phyloP scores from a whole-genome alignment of 2,888 invertebrate species.

The Sepioteuthis lessoniana region DNA sequence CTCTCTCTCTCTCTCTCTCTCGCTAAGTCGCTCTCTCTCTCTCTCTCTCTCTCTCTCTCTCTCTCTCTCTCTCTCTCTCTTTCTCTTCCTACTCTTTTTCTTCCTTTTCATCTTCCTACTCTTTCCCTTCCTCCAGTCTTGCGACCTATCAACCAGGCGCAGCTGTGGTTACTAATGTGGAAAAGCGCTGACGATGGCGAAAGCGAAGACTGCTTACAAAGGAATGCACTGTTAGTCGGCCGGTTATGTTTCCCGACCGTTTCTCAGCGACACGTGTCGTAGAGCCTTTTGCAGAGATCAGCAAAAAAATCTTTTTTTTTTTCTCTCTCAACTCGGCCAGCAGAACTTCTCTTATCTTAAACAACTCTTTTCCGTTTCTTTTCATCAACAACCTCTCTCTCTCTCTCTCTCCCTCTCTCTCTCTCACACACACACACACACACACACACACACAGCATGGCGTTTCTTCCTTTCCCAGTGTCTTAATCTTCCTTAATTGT shows the following conservation, averaged over 20 bases:
- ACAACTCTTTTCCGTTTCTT: neutral
- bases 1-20: no score
- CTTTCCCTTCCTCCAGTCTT: neutral
- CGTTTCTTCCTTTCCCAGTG: no score
- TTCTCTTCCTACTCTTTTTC: no score
- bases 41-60: neutral
- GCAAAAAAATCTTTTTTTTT: no score
- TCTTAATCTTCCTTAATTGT: no score
- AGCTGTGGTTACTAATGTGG: neutral
- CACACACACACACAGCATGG: neutral
- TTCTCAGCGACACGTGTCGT: conserved; percentile 16
- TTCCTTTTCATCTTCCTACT: neutral
- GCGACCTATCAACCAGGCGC: neutral
- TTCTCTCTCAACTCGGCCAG: neutral
- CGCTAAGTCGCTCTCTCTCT: no score
- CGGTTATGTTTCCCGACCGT: neutral
- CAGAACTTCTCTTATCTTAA: neutral
- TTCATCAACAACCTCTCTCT: no score
- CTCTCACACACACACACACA: neutral
- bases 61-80: neutral
- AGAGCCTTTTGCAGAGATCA: neutral
- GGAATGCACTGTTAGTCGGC: conserved; percentile 42
- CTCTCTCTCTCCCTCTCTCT: no score
- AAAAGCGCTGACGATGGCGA: conserved; percentile 1
- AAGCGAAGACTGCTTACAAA: conserved; percentile 44